Percentiles rank a stretch among this genome's conserved stretches.
Conservation (phyloP, 1,140 invertebrate species). For the Bursaphelenchus mucronatus region DNA sequence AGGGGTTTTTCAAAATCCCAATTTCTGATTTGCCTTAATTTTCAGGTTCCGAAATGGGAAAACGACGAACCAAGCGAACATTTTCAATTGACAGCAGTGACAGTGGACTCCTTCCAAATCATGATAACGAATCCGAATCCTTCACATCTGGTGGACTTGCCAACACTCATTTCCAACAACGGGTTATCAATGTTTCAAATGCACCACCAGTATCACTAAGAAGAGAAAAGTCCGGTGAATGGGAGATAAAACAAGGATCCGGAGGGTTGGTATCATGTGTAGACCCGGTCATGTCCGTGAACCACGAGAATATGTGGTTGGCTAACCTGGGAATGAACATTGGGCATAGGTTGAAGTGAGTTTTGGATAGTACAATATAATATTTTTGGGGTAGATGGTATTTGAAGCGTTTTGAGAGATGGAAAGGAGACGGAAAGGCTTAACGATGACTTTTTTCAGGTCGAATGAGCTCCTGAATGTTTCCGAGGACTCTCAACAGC, state of each 20-base stretch:
- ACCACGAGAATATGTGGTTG: conserved; percentile 59
- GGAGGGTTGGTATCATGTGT: conserved; percentile 59
- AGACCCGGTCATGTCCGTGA: conserved; percentile 57
- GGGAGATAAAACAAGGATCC: conserved; percentile 60
- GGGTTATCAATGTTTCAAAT: conserved; percentile 60
- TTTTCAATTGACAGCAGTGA: conserved; percentile 18
- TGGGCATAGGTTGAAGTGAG: conserved; percentile 33
- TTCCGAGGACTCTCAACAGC: conserved; percentile 25
- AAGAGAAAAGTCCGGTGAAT: conserved; percentile 54
- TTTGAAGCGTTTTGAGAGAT: too few relatives aligned
- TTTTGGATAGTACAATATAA: not conserved
- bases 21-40: not conserved
- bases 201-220: conserved; percentile 59
- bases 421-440: too few relatives aligned
- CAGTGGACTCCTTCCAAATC: conserved; percentile 11
- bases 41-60: conserved; percentile 10
- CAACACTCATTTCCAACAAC: conserved; percentile 52
- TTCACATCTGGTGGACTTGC: conserved; percentile 51
- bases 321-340: conserved; percentile 61
- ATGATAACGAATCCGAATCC: conserved; percentile 22
- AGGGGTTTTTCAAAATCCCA: too few relatives aligned
- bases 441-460: conserved; percentile 20
- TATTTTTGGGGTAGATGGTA: too few relatives aligned
- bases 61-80: conserved; percentile 25
- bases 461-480: conserved; percentile 39